Conservation (phyloP, 2,888 invertebrate species). For the Mythimna ferrago region DNA sequence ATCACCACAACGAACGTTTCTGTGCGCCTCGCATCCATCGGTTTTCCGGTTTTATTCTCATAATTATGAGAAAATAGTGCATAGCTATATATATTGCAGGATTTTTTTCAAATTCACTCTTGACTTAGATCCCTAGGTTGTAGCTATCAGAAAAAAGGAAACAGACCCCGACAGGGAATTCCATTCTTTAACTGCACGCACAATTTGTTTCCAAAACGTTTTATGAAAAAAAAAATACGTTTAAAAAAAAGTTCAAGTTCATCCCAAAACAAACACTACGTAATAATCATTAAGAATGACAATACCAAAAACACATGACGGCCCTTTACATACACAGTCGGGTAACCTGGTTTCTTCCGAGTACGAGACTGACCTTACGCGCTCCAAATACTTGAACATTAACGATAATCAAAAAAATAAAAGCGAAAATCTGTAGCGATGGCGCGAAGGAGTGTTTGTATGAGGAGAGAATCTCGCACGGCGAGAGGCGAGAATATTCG, state of each 20-base stretch:
- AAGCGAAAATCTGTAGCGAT: slow-evolving; percentile 10
- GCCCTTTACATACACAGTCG: background rate
- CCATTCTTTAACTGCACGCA: too few relatives aligned
- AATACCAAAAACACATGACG: slow-evolving; percentile 1
- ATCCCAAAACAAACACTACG: background rate
- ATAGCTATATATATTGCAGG: too few relatives aligned
- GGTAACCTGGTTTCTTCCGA: slow-evolving; percentile 12
- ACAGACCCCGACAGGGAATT: too few relatives aligned
- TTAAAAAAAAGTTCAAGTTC: background rate
- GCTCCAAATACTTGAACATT: slow-evolving; percentile 8
- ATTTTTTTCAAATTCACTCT: too few relatives aligned
- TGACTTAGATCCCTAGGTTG: too few relatives aligned
- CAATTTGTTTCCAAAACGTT: too few relatives aligned
- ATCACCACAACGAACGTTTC: too few relatives aligned
- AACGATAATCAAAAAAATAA: slow-evolving; percentile 14
- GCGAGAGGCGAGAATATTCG: background rate
- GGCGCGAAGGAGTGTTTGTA: background rate
- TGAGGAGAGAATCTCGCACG: background rate
- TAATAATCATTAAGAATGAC: slow-evolving; percentile 12
- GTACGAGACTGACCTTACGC: slow-evolving; percentile 19
- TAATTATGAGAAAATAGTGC: too few relatives aligned
- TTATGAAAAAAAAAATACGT: background rate
- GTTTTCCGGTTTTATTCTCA: too few relatives aligned
- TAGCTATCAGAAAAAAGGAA: too few relatives aligned
- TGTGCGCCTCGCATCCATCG: too few relatives aligned